phyloP scores from a whole-genome alignment of 2,888 invertebrate species.

The Platycheirus albimanus region DNA sequence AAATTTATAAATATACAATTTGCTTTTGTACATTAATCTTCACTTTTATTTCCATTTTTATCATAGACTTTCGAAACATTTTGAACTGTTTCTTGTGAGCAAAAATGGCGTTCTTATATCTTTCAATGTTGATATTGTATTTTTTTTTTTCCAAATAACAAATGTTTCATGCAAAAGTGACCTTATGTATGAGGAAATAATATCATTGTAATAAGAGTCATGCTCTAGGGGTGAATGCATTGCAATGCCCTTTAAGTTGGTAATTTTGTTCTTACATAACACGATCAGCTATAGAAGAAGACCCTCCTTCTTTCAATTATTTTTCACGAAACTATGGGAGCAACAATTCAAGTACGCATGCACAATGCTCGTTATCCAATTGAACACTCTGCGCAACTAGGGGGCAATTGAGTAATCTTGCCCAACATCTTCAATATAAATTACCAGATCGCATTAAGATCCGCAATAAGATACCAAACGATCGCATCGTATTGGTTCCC shows the following conservation, averaged over 20 bases:
- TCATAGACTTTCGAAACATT: no score
- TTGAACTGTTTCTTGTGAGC: no score
- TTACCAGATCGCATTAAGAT: slow-evolving; percentile 77
- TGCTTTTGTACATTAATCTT: no score
- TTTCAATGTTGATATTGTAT: no score
- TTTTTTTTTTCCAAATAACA: no score
- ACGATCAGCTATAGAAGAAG: background rate
- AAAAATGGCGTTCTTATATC: no score
- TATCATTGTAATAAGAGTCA: no score
- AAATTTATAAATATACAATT: no score
- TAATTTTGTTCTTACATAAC: background rate
- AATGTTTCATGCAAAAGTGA: no score
- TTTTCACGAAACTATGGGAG: background rate
- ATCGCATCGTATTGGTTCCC: no score
- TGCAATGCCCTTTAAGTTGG: background rate
- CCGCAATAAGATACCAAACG: slow-evolving; percentile 67
- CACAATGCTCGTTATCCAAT: slow-evolving; percentile 64
- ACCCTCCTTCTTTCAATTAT: slow-evolving; percentile 12
- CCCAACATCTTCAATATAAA: slow-evolving; percentile 75
- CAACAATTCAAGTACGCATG: slow-evolving; percentile 43
- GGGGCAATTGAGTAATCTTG: slow-evolving; percentile 66
- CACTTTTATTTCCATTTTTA: no score
- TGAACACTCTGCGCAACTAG: slow-evolving; percentile 49
- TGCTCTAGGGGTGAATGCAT: slow-evolving; percentile 9
- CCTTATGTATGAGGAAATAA: no score